Evolutionary conservation across 1,140 invertebrate species (phyloP).

Genomic region (Drosophila ambigua): DNA sequence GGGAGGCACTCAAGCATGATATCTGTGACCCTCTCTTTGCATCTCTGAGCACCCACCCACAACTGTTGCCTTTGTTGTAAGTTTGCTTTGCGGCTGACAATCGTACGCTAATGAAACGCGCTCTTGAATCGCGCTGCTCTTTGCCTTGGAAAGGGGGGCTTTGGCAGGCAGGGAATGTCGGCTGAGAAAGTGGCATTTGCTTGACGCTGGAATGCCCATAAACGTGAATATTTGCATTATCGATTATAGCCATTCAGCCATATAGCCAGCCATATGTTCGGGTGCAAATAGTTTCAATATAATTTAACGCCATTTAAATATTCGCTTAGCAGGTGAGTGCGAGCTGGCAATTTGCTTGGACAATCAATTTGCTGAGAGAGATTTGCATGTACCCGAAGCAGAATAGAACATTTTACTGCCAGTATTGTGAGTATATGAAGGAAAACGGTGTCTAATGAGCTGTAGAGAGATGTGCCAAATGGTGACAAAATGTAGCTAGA

Average conservation of each 20-base stretch:
- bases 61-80: constrained; percentile 43
- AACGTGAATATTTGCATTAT: constrained; percentile 43
- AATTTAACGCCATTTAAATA: constrained; percentile 43
- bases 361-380: constrained; percentile 27
- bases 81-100: constrained; percentile 33
- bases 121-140: neutral
- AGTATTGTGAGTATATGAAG: too few relatives aligned
- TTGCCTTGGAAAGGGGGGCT: neutral
- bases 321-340: constrained; percentile 41
- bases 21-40: neutral
- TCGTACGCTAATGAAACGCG: constrained; percentile 54
- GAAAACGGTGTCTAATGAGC: too few relatives aligned
- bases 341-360: constrained; percentile 24
- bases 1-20: constrained; percentile 1
- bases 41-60: neutral
- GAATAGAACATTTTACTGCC: too few relatives aligned
- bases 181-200: neutral
- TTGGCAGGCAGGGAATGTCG: too few relatives aligned
- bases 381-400: too few relatives aligned
- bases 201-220: constrained; percentile 2
- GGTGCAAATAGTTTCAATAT: constrained; percentile 45
- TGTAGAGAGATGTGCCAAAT: too few relatives aligned
- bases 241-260: constrained; percentile 39
- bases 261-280: constrained; percentile 6
- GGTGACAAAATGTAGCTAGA: too few relatives aligned